A percentile compares a stretch with the other conserved stretches of the same genome.
Conservation (phyloP, 1,140 invertebrate species). For the Brachionus plicatilis region DNA sequence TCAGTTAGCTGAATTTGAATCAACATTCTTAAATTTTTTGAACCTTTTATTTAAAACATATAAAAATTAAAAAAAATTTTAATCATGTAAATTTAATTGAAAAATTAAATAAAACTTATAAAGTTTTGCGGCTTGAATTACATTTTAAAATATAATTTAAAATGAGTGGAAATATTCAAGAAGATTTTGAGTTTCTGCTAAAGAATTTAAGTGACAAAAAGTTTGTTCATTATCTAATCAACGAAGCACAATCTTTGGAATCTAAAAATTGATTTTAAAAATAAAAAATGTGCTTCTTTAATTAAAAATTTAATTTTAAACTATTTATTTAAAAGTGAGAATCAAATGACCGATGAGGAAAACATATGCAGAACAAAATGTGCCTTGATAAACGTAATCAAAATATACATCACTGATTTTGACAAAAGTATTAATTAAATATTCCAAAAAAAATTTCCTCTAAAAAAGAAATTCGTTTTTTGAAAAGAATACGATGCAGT, state of each 20-base stretch:
- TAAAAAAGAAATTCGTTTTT: not conserved
- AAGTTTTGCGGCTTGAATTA: too few species aligned
- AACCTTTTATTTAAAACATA: too few species aligned
- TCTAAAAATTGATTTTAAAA: not conserved
- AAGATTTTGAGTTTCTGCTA: slow-evolving; percentile 39
- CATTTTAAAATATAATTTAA: not conserved
- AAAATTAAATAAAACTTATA: too few species aligned
- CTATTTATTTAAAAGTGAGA: not conserved
- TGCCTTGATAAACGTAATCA: slow-evolving; percentile 14
- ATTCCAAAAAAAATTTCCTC: not conserved
- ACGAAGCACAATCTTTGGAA: not conserved
- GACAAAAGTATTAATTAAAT: slow-evolving; percentile 1
- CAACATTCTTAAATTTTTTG: too few species aligned
- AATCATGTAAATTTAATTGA: too few species aligned
- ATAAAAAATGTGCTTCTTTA: not conserved
- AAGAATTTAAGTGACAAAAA: slow-evolving; percentile 37
- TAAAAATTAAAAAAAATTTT: too few species aligned
- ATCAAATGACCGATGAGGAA: not conserved
- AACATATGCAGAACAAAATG: not conserved
- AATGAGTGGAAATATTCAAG: slow-evolving; percentile 39
- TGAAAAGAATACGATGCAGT: not conserved
- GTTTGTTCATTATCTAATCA: not conserved
- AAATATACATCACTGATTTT: slow-evolving; percentile 19
- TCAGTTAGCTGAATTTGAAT: too few species aligned
- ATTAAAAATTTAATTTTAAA: not conserved